phyloP scores from a whole-genome alignment of 2,888 invertebrate species.

The Caenorhabditis sp. region DNA sequence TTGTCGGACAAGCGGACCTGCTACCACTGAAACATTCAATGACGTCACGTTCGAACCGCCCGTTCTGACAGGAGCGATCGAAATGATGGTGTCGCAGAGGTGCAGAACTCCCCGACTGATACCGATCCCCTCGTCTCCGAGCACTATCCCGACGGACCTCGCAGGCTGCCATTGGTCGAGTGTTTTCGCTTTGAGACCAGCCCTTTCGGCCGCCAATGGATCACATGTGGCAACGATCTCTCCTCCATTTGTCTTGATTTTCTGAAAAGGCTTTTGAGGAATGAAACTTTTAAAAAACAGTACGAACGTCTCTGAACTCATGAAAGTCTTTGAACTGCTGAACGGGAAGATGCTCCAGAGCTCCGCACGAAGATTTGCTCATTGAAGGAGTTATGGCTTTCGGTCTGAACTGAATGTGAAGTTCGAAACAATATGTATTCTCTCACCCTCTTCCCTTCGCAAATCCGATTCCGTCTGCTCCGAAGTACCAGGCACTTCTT shows the following conservation, averaged over 20 bases:
- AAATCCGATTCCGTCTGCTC: slow-evolving; percentile 59
- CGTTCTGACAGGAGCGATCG: slow-evolving; percentile 33
- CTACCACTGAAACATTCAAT: slow-evolving; percentile 59
- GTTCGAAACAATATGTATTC: neutral
- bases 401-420: slow-evolving; percentile 51
- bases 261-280: neutral
- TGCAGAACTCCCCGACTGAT: slow-evolving; percentile 35
- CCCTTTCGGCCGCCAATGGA: slow-evolving; percentile 40
- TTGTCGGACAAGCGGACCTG: slow-evolving; percentile 22
- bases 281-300: neutral
- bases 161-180: slow-evolving; percentile 30
- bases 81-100: slow-evolving; percentile 46
- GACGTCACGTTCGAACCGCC: slow-evolving; percentile 45
- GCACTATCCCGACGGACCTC: slow-evolving; percentile 31
- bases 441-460: slow-evolving; percentile 55
- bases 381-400: slow-evolving; percentile 61
- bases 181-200: slow-evolving; percentile 16
- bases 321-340: slow-evolving; percentile 36
- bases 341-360: slow-evolving; percentile 62
- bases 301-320: slow-evolving; percentile 29
- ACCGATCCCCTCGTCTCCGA: slow-evolving; percentile 57
- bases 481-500: slow-evolving; percentile 63
- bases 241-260: slow-evolving; percentile 20
- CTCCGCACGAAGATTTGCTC: slow-evolving; percentile 66
- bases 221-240: slow-evolving; percentile 55